phyloP scores from a whole-genome alignment of 2,113 vertebrate species.

The Ibidorhyncha struthersii region DNA sequence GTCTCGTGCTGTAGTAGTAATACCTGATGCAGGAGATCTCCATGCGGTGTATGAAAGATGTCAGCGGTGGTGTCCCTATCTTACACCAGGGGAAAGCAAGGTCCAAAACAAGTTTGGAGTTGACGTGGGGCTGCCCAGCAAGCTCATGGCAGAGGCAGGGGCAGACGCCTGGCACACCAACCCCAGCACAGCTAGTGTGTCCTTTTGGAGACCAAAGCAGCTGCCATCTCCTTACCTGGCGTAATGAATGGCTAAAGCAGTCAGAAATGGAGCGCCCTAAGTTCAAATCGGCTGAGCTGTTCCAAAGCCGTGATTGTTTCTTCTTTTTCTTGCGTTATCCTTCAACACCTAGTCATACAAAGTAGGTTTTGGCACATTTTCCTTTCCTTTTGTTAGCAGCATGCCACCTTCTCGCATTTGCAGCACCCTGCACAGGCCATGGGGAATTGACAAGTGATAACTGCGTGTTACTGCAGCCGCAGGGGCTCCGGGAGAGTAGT shows the following conservation, averaged over 20 bases:
- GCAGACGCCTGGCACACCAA: neutral
- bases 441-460: neutral
- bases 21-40: neutral
- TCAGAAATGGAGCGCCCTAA: neutral
- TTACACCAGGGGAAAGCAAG: neutral
- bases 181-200: neutral
- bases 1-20: rapidly evolving
- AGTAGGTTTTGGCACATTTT: neutral
- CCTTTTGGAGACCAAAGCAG: neutral
- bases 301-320: neutral
- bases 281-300: neutral
- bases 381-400: neutral
- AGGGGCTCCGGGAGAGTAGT: neutral
- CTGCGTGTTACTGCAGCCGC: rapidly evolving
- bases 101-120: neutral
- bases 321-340: neutral
- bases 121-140: neutral
- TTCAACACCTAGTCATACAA: neutral
- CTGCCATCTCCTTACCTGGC: neutral
- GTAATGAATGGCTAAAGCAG: rapidly evolving
- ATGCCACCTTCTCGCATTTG: neutral
- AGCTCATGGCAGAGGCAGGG: neutral
- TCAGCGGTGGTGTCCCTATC: neutral
- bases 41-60: rapidly evolving
- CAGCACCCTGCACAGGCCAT: neutral